Percentiles rank a stretch among this genome's conserved stretches.
These are phyloP conservation scores for Callopanchax toddi DNA, from an alignment of 2,113 vertebrate species.

Conservation along the genomic window DNA sequence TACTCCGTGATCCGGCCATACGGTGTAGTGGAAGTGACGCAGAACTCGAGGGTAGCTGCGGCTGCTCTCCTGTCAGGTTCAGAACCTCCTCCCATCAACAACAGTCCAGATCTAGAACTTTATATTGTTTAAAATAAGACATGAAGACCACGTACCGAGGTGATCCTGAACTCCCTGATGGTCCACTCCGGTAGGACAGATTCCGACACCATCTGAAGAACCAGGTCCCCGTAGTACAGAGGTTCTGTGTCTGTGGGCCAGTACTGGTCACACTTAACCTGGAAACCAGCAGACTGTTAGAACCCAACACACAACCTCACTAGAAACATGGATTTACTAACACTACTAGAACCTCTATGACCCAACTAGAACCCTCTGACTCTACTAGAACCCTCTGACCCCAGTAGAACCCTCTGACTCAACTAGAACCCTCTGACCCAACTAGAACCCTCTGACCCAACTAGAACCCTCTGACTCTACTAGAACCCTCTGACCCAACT, in stretches of 20 bases:
- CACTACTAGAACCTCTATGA: no score
- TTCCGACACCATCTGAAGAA: slow-evolving; percentile 93
- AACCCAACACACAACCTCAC: no score
- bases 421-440: no score
- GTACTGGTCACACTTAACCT: slow-evolving; percentile 98
- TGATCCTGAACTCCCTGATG: slow-evolving; percentile 95
- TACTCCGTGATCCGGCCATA: slow-evolving; percentile 97
- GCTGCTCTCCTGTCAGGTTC: slow-evolving; percentile 84
- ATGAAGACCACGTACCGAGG: slow-evolving; percentile 65
- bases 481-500: no score
- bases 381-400: no score
- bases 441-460: no score
- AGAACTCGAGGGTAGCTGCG: slow-evolving; percentile 82
- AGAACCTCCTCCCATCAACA: no score
- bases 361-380: no score
- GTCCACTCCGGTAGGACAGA: slow-evolving; percentile 96
- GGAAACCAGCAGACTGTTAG: background rate
- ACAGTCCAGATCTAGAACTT: background rate
- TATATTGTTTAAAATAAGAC: no score
- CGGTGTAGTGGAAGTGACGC: slow-evolving; percentile 96
- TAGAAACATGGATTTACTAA: no score
- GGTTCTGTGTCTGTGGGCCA: slow-evolving; percentile 94
- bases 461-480: no score
- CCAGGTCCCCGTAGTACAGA: slow-evolving; percentile 94
- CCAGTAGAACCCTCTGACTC: no score